phyloP scores from a whole-genome alignment of 1,140 invertebrate species.

The Neodiprion virginianus region DNA sequence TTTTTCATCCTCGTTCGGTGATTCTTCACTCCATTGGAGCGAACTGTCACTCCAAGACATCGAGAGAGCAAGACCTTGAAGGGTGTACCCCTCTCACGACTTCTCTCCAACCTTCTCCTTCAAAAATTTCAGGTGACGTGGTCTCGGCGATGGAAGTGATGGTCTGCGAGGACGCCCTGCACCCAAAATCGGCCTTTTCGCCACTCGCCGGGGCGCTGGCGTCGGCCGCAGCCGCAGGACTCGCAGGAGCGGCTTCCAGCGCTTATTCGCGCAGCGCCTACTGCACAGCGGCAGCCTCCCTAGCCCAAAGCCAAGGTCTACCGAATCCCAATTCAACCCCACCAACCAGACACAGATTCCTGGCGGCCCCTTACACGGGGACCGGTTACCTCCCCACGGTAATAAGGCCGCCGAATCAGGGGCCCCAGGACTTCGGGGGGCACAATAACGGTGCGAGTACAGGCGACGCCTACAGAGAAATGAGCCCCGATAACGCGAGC shows the following conservation, averaged over 20 bases:
- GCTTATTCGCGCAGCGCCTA: conserved; percentile 59
- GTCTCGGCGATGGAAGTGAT: conserved; percentile 90
- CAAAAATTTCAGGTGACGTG: conserved; percentile 73
- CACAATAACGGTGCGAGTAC: conserved; percentile 44
- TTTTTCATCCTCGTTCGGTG: no score
- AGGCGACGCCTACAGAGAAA: conserved; percentile 51
- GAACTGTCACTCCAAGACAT: no score
- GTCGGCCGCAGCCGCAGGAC: conserved; percentile 65
- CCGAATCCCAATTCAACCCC: conserved; percentile 53
- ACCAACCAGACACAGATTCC: conserved; percentile 70
- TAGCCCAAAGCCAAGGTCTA: conserved; percentile 43
- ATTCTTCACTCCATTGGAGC: no score
- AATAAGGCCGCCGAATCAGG: conserved; percentile 69
- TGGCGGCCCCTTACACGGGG: conserved; percentile 80
- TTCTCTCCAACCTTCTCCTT: background rate
- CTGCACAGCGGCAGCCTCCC: conserved; percentile 41
- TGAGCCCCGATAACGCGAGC: conserved; percentile 56
- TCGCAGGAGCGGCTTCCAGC: conserved; percentile 65
- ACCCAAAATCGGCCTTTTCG: conserved; percentile 76
- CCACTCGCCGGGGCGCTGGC: conserved; percentile 69
- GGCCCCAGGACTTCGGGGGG: conserved; percentile 9
- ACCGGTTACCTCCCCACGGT: conserved; percentile 82
- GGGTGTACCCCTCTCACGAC: background rate
- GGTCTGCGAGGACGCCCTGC: conserved; percentile 70
- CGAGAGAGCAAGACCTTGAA: no score